Evolutionary conservation across 2,888 invertebrate genomes (phyloP).

Genomic region (Choristoneura rosaceana): DNA sequence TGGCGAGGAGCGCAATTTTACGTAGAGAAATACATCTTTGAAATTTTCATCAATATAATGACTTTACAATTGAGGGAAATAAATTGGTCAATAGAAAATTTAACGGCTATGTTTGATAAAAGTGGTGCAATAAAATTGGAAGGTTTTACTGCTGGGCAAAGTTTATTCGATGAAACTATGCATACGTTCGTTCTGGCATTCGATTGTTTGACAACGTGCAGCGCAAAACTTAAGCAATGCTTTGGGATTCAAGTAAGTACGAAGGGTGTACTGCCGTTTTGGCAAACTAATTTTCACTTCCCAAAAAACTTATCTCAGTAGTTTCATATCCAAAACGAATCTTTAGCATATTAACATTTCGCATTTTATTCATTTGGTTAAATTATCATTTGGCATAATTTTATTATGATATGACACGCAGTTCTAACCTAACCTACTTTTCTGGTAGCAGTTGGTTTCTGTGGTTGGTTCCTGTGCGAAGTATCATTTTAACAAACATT

Average conservation of each 20-base stretch:
- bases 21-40: conserved; percentile 9
- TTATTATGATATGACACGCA: too few species aligned
- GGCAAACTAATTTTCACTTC: too few species aligned
- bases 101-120: background rate
- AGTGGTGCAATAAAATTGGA: background rate
- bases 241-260: conserved; percentile 21
- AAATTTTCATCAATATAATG: conserved; percentile 14
- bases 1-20: conserved; percentile 19
- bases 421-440: too few species aligned
- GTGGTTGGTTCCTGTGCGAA: too few species aligned
- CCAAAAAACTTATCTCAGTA: background rate
- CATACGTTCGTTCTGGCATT: conserved; percentile 6
- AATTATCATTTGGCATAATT: too few species aligned
- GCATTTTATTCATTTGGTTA: too few species aligned
- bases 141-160: background rate
- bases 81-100: background rate
- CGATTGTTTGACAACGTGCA: conserved; percentile 14
- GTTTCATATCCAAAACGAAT: too few species aligned
- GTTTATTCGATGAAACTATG: background rate
- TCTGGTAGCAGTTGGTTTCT: too few species aligned
- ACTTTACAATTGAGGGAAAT: conserved; percentile 16
- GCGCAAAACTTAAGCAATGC: conserved; percentile 17
- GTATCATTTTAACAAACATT: too few species aligned
- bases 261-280: too few species aligned
- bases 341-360: too few species aligned